Conservation (phyloP, 2,113 vertebrate species). For the Pluvialis apricaria region DNA sequence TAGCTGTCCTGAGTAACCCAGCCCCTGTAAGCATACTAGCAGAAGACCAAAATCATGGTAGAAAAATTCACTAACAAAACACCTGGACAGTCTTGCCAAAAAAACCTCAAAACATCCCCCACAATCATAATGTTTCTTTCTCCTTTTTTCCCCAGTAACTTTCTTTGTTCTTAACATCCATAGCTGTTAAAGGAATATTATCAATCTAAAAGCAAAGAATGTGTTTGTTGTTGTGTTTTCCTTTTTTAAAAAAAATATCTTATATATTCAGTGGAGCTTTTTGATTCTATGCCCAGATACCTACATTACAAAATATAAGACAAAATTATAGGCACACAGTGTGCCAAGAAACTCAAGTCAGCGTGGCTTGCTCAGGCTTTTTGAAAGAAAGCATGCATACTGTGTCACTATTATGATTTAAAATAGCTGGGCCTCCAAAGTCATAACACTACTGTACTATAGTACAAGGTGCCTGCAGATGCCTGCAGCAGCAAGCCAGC, state of each 20-base stretch:
- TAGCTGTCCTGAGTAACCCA: neutral
- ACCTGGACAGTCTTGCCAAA: neutral
- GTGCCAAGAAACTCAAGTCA: constrained; percentile 55
- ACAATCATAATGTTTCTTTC: neutral
- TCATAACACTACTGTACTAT: neutral
- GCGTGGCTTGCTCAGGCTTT: neutral
- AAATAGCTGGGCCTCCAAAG: constrained; percentile 24
- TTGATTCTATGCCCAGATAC: constrained; percentile 45
- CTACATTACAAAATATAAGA: constrained; percentile 11
- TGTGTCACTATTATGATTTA: constrained; percentile 53
- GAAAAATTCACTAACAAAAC: neutral
- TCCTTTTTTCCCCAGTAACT: neutral
- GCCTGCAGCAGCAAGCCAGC: constrained; percentile 26
- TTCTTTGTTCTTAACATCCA: constrained; percentile 12
- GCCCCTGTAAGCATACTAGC: neutral
- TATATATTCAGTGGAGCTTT: neutral
- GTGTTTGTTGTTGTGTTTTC: constrained; percentile 7
- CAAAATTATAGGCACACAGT: neutral
- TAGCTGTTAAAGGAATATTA: neutral
- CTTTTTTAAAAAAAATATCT: neutral
- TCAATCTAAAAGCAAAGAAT: constrained; percentile 4
- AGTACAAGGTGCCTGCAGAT: constrained; percentile 43
- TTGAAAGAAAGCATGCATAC: constrained; percentile 35
- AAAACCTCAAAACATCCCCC: neutral
- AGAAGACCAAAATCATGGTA: neutral